A percentile compares a stretch with the other conserved stretches of the same genome.
phyloP scores from a whole-genome alignment of 2,113 vertebrate genomes.

The Onychorhynchus coronatus region DNA sequence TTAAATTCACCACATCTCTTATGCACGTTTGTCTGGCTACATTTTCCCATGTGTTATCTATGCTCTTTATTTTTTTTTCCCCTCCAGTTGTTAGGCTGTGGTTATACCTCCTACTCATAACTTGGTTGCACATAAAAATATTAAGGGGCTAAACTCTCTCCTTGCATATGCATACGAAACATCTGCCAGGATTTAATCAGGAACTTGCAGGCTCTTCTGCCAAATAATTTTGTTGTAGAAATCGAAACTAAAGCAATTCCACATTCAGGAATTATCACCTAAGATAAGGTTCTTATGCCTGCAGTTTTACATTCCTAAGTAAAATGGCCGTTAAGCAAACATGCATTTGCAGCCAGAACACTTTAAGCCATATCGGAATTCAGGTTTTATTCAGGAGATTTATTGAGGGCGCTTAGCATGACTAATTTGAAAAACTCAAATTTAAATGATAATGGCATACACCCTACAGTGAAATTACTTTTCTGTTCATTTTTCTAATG shows the following conservation, averaged over 20 bases:
- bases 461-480: background rate
- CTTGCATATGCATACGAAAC: background rate
- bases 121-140: background rate
- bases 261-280: background rate
- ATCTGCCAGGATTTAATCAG: background rate
- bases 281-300: background rate
- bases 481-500: background rate
- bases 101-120: background rate
- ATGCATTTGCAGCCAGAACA: background rate
- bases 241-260: background rate
- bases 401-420: background rate
- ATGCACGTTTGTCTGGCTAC: conserved; percentile 17
- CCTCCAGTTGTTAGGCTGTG: background rate
- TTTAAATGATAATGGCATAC: background rate
- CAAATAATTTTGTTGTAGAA: background rate
- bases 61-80: background rate
- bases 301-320: background rate
- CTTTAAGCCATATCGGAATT: background rate
- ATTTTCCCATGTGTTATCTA: conserved; percentile 60
- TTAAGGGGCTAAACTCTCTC: background rate
- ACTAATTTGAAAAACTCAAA: background rate
- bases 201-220: background rate
- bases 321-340: background rate
- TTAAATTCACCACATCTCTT: conserved; percentile 37
- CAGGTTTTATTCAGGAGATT: background rate